Conservation (phyloP, 1,140 invertebrate species). For the Solen grandis region DNA sequence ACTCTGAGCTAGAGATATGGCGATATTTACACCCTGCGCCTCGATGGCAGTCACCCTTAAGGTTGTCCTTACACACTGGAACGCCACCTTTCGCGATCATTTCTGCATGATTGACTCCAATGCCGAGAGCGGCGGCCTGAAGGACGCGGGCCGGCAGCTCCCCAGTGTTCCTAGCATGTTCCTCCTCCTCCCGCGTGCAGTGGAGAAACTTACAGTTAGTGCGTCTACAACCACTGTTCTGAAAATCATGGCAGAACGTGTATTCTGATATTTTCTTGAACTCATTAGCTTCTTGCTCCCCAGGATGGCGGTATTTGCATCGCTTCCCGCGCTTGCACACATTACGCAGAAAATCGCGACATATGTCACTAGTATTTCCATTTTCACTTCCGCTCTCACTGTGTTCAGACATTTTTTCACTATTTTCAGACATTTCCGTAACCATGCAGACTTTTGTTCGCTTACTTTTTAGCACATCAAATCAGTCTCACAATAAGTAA, state of each 20-base stretch:
- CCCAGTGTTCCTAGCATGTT: conserved; percentile 85
- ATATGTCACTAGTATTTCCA: conserved; percentile 79
- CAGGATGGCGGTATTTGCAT: conserved; percentile 85
- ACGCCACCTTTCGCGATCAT: conserved; percentile 71
- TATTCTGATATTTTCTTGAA: conserved; percentile 80
- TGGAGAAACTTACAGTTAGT: conserved; percentile 89
- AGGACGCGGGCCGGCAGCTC: conserved; percentile 76
- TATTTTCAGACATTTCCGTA: conserved; percentile 48
- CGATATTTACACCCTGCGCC: conserved; percentile 80
- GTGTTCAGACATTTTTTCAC: conserved; percentile 76
- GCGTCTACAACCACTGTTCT: conserved; percentile 84
- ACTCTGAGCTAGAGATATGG: conserved; percentile 68
- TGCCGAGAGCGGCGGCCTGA: conserved; percentile 71
- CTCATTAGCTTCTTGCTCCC: conserved; percentile 65
- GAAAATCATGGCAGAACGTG: conserved; percentile 92
- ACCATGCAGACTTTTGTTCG: neutral
- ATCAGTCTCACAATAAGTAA: too few species aligned
- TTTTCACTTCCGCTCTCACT: conserved; percentile 77
- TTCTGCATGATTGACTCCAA: conserved; percentile 66
- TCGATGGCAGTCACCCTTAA: conserved; percentile 87
- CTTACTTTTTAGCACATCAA: too few species aligned
- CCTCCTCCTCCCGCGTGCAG: conserved; percentile 89
- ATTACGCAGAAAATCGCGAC: conserved; percentile 85
- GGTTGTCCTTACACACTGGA: conserved; percentile 89
- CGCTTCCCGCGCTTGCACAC: conserved; percentile 89